A percentile compares a stretch with the other conserved stretches of the same genome.
Evolutionary conservation across 2,888 invertebrate species (phyloP).

Genomic region (Hirtodrosophila histrioides): DNA sequence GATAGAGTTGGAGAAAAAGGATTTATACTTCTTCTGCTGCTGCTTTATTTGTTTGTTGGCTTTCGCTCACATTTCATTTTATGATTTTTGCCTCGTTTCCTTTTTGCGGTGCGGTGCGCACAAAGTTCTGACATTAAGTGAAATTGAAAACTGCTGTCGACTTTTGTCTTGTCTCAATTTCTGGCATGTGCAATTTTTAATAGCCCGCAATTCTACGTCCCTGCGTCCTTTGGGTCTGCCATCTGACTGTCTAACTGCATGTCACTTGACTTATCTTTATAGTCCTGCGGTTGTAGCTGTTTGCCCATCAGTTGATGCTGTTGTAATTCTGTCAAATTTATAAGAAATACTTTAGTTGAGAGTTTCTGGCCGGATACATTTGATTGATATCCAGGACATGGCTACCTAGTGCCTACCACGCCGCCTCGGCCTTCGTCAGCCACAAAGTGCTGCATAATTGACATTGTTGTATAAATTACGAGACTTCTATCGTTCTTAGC

Average conservation of each 20-base stretch:
- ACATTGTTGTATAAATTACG: constrained; percentile 49
- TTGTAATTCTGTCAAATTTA: constrained; percentile 24
- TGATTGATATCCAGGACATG: constrained; percentile 24
- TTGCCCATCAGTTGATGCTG: constrained; percentile 26
- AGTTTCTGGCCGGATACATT: neutral
- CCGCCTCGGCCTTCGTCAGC: neutral
- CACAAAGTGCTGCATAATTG: constrained; percentile 59
- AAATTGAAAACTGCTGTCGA: constrained; percentile 71
- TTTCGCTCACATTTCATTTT: constrained; percentile 45
- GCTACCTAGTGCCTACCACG: neutral
- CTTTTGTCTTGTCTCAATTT: constrained; percentile 67
- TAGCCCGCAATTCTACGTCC: constrained; percentile 40
- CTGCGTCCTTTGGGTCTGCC: constrained; percentile 12
- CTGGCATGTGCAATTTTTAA: constrained; percentile 76
- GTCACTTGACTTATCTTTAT: constrained; percentile 49
- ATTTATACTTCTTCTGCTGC: constrained; percentile 30
- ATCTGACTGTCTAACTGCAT: constrained; percentile 13
- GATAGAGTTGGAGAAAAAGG: neutral
- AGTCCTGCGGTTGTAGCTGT: constrained; percentile 46
- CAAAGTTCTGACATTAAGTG: constrained; percentile 67
- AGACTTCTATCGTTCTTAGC: constrained; percentile 22
- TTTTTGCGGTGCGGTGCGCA: constrained; percentile 40
- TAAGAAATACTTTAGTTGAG: constrained; percentile 36
- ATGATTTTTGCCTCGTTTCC: constrained; percentile 42
- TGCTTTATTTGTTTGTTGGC: constrained; percentile 41